Base-by-base conservation (phyloP, 2,888 invertebrate species). In the Tipula unca region DNA sequence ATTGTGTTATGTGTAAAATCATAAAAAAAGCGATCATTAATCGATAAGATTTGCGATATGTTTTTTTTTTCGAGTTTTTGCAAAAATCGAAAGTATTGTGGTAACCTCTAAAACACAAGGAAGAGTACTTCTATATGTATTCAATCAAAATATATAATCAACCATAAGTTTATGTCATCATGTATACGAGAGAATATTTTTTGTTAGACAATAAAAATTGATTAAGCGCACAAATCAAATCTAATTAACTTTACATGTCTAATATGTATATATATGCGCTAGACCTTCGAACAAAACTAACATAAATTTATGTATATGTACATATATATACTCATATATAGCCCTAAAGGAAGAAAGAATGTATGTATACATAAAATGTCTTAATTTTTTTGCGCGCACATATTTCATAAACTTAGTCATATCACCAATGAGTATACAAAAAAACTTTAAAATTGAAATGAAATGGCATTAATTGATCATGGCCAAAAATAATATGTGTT, bases 341-440 rank as follows among this genome's bases (percentile, higher is more conserved):
- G 25, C 69, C 69, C 69, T 69, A 69, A 69, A 69, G 69, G 69
- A 69, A 69, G 69, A 69, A 69, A 69, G 69, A 69, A 69, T 69
- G 20, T 54, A 25, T 25, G n/a, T n/a, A n/a, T n/a, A n/a, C n/a
- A n/a, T n/a, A n/a, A n/a, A n/a, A 54, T 54, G 25, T 69, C 25
- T 10, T 10, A 69, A 69, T 25, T 25, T 69, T 32, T 69, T 69
- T 69, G 48, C 69, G 69, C 69, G 69, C 13, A 69, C 69, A 69
- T 69, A 25, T 69, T 69, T 69, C 10, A 69, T 25, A 25, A 69
- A 69, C 69, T 69, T 69, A 69, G 69, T 69, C 69, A 69, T 69
- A 69, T 69, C 69, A 69, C 25, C 69, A 69, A 20, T 69, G 69
- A 69, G 25, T 25, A 69, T 69, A 69, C 25, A 69, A 69, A 69